These are phyloP conservation scores for Philotrypesis tridentata DNA, from an alignment of 1,140 invertebrate genomes.

Conservation along the genomic window DNA sequence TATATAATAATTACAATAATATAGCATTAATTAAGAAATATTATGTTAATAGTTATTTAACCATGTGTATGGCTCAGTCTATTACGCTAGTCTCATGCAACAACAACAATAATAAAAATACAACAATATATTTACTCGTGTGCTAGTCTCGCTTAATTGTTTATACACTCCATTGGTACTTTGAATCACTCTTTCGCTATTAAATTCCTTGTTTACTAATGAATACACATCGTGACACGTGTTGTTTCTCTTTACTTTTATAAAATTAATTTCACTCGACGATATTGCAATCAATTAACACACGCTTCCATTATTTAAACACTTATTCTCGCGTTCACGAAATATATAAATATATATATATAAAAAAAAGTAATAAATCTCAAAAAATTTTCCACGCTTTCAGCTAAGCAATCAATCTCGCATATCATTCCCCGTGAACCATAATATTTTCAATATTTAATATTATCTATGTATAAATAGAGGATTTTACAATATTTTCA, in stretches of 20 bases:
- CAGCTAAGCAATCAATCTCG: conserved; percentile 29
- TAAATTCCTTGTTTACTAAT: conserved; percentile 47
- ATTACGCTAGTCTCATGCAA: conserved; percentile 71
- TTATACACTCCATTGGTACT: conserved; percentile 46
- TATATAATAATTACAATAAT: conserved; percentile 69
- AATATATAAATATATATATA: conserved; percentile 42
- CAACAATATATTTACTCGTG: conserved; percentile 67
- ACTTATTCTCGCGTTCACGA: conserved; percentile 24
- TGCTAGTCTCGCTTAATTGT: conserved; percentile 32
- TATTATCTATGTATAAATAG: conserved; percentile 64
- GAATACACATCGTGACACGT: conserved; percentile 18
- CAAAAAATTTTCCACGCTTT: conserved; percentile 28
- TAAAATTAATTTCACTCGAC: conserved; percentile 26
- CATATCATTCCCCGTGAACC: conserved; percentile 26
- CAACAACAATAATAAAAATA: conserved; percentile 71
- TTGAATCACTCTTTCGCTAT: conserved; percentile 44
- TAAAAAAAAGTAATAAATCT: conserved; percentile 40
- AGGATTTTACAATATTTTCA: conserved; percentile 54
- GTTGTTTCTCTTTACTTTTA: conserved; percentile 29
- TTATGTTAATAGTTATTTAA: conserved; percentile 70
- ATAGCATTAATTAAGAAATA: conserved; percentile 69
- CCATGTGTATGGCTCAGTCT: conserved; percentile 69
- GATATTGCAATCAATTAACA: conserved; percentile 58
- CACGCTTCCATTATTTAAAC: conserved; percentile 28
- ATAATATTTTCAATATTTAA: conserved; percentile 52